Base-by-base conservation (phyloP, 2,113 vertebrate species). In the Salvelinus sp. region DNA sequence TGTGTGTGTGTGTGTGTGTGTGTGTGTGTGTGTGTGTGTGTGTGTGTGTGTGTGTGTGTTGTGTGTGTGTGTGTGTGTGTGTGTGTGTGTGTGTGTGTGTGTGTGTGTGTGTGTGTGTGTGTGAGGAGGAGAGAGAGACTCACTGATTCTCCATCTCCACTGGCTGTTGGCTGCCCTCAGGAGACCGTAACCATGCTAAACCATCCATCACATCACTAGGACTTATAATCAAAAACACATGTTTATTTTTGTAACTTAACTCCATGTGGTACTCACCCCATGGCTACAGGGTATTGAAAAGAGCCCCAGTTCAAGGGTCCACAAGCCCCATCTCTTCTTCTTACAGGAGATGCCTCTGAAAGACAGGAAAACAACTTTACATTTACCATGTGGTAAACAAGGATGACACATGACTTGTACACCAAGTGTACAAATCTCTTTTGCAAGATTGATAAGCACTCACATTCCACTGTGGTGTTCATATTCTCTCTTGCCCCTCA, bases 381-480 rank as follows among this genome's bases (percentile, higher is more conserved):
- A 28, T 27, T 6, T 23, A 76, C 54, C 38, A 70, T 9, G 13
- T 63, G 22, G n/a, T 63, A 25, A 25, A 22, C 9, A 63, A 25
- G 25, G 22, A 44, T 44, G 38, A 44, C 38, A 44, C 38, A 44
- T 44, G 38, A 44, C 38, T 44, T 44, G 38, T 44, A 44, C 38
- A 44, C 9, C 38, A 44, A 44, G 9, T 44, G 38, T 44, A 44
- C 38, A 10, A 44, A 44, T 44, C 38, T 44, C 38, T 10, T 38
- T 38, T 9, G 38, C 6, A 57, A 57, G 14, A 57, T 57, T 57
- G 54, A 57, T 57, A 57, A 57, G 54, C 54, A 57, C 95, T 93
- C 90, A 95, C 95, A 0, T 89, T 91, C 93, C 92, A 74, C 90
- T 93, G 38, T 93, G 93, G 67, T 95, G 91, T 81, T 97, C 96